phyloP scores from a whole-genome alignment of 2,113 vertebrate genomes.

The Noctilio leporinus region DNA sequence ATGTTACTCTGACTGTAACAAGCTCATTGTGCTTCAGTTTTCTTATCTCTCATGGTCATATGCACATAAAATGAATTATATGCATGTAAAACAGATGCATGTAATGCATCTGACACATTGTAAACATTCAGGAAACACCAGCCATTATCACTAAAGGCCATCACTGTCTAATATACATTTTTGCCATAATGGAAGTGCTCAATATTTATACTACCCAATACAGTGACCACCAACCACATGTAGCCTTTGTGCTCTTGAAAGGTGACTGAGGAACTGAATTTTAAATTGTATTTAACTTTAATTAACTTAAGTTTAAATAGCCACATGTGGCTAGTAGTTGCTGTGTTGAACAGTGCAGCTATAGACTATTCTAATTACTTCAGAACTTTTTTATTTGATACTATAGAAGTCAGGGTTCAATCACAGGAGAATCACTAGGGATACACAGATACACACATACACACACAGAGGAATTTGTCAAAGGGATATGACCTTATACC shows the following conservation, averaged over 20 bases:
- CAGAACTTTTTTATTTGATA: not conserved
- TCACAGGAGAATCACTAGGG: not conserved
- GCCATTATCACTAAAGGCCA: not conserved
- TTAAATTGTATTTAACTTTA: constrained; percentile 9
- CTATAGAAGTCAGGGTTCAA: not conserved
- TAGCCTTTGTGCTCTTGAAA: not conserved
- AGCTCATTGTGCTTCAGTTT: not conserved
- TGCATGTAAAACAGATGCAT: not conserved
- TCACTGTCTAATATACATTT: not conserved
- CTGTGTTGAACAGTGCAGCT: not conserved
- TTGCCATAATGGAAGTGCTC: not conserved
- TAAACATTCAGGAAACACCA: not conserved
- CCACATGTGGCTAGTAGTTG: not conserved
- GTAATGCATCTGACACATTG: not conserved
- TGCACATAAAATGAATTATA: not conserved
- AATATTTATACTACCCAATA: not conserved
- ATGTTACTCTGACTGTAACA: not conserved
- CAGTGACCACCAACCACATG: not conserved
- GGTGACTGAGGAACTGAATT: not conserved
- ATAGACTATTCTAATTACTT: not conserved
- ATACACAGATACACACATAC: not conserved
- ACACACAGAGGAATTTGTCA: not conserved
- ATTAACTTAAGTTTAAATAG: not conserved
- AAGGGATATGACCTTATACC: not conserved
- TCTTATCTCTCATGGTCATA: not conserved